These are phyloP conservation scores for Calliphora vicina DNA, from an alignment of 1,140 invertebrate genomes.

Conservation along the genomic window DNA sequence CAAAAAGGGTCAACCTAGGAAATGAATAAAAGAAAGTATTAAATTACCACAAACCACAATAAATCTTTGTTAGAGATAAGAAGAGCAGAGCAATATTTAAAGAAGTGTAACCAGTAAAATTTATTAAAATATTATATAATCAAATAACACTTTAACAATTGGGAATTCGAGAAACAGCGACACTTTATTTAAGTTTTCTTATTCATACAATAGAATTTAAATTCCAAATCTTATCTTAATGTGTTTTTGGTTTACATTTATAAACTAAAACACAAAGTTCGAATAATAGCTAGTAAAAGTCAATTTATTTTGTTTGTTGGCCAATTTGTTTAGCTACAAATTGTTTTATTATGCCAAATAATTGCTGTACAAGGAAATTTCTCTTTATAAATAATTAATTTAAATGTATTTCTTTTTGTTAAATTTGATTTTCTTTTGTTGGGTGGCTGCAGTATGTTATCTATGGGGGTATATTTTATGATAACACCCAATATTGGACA, in stretches of 20 bases:
- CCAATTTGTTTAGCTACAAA: conserved; percentile 19
- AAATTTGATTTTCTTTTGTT: no score
- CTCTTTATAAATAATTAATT: conserved; percentile 21
- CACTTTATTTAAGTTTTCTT: neutral
- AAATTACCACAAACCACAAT: conserved; percentile 21
- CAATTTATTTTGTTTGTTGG: neutral
- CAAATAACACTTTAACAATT: neutral
- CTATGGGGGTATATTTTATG: neutral
- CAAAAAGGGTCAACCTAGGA: neutral
- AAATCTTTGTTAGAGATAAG: conserved; percentile 21
- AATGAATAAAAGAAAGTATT: conserved; percentile 11
- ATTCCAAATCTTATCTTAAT: conserved; percentile 22
- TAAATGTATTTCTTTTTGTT: neutral
- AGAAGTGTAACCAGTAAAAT: conserved; percentile 2
- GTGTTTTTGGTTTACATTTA: conserved; percentile 11
- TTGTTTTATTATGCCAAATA: conserved; percentile 35
- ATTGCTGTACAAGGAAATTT: conserved; percentile 15
- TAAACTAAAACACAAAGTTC: neutral
- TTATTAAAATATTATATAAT: conserved; percentile 10
- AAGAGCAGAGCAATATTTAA: neutral
- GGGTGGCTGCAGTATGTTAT: neutral
- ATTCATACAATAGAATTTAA: neutral
- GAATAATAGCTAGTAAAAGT: neutral
- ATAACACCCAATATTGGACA: neutral
- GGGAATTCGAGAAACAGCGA: neutral